A percentile compares a stretch with the other conserved stretches of the same genome.
Conservation (phyloP, 2,113 vertebrate species). For the Oncorhynchus tshawytscha region DNA sequence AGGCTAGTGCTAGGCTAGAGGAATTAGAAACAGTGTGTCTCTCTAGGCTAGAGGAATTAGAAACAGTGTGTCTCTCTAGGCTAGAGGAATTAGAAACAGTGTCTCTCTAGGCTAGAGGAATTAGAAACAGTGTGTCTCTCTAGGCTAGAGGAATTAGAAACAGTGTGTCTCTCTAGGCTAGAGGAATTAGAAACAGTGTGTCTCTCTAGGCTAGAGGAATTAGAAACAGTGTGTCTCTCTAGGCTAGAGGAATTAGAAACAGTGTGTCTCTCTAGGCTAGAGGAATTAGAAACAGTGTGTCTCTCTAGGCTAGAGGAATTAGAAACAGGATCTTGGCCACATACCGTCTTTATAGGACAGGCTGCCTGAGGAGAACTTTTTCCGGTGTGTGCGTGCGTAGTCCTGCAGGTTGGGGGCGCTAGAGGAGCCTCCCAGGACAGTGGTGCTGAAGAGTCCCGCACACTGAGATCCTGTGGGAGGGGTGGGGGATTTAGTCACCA, state of each 20-base stretch:
- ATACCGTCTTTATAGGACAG: constrained; percentile 98
- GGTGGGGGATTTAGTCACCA: constrained; percentile 81
- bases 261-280: too few species aligned
- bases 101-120: too few species aligned
- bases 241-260: too few species aligned
- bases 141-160: too few species aligned
- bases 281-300: constrained; percentile 13
- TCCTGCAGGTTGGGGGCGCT: constrained; percentile 99
- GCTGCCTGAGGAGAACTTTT: constrained; percentile 93
- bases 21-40: constrained; percentile 1
- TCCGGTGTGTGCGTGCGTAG: constrained; percentile 97
- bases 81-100: background rate
- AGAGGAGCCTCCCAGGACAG: constrained; percentile 98
- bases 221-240: too few species aligned
- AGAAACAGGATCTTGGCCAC: constrained; percentile 60
- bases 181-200: too few species aligned
- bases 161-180: constrained; percentile 1
- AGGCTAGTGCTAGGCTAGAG: too few species aligned
- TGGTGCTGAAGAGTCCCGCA: constrained; percentile 98
- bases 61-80: constrained; percentile 2
- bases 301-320: constrained; percentile 16
- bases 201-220: too few species aligned
- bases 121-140: background rate
- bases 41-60: too few species aligned
- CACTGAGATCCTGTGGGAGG: constrained; percentile 94